Conservation (phyloP, 2,113 vertebrate genomes). For the Chionomys nivalis region DNA sequence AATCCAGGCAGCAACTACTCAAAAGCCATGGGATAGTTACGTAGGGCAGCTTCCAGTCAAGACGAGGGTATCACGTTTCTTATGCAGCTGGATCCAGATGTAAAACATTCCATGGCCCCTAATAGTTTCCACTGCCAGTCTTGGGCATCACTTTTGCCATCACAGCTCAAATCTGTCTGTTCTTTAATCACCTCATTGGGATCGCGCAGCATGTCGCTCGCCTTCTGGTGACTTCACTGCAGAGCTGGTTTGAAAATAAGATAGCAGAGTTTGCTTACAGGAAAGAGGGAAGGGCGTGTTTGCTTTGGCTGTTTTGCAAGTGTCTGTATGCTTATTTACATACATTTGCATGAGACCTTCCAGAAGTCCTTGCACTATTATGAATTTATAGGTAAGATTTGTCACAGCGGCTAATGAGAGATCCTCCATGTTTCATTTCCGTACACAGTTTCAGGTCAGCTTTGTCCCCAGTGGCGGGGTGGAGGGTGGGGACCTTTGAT, state of each 20-base stretch:
- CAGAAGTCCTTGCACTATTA: constrained; percentile 60
- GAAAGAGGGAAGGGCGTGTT: constrained; percentile 48
- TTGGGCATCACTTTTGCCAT: neutral
- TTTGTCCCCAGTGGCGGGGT: neutral
- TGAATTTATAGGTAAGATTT: constrained; percentile 48
- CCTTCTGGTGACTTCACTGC: constrained; percentile 1
- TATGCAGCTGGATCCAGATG: neutral
- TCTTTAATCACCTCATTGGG: constrained; percentile 4
- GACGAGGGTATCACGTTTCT: neutral
- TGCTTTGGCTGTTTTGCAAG: constrained; percentile 56
- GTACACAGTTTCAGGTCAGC: neutral
- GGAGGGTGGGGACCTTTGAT: neutral
- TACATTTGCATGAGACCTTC: constrained; percentile 65
- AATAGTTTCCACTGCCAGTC: neutral
- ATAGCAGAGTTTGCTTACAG: constrained; percentile 11
- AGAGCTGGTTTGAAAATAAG: constrained; percentile 57
- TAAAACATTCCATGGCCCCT: neutral
- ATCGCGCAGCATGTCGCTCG: neutral
- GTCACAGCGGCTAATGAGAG: constrained; percentile 32
- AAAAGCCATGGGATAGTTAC: neutral
- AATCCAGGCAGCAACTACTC: neutral
- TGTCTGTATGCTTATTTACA: constrained; percentile 55
- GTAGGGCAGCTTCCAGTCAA: neutral
- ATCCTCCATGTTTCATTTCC: neutral
- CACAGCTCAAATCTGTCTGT: neutral